A percentile compares a stretch with the other conserved stretches of the same genome.
phyloP scores from a whole-genome alignment of 2,888 invertebrate genomes.

The Fissipunctia ypsillon region DNA sequence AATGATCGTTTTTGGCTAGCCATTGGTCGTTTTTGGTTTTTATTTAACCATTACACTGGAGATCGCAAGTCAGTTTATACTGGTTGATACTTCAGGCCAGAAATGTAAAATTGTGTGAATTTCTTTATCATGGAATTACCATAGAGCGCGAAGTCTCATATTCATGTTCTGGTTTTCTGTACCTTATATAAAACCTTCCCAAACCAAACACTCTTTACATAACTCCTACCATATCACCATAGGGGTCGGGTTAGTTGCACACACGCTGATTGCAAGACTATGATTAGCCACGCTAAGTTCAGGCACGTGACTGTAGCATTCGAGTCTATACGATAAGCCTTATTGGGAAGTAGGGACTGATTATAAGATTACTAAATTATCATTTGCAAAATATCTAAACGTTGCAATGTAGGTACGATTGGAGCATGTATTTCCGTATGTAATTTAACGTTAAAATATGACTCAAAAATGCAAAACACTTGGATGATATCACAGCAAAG shows the following conservation, averaged over 20 bases:
- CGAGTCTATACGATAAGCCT: constrained; percentile 41
- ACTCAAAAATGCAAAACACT: background rate
- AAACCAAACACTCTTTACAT: constrained; percentile 17
- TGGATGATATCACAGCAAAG: background rate
- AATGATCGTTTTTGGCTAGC: background rate
- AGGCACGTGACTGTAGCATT: constrained; percentile 48
- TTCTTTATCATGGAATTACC: background rate
- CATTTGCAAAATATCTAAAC: constrained; percentile 33
- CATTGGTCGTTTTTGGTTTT: too few relatives aligned
- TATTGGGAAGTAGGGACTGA: constrained; percentile 46
- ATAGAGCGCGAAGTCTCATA: background rate
- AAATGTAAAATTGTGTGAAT: background rate
- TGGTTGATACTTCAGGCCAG: background rate
- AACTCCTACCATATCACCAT: constrained; percentile 12
- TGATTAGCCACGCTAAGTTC: constrained; percentile 47
- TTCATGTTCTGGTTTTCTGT: background rate
- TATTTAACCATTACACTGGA: too few relatives aligned
- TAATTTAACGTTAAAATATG: background rate
- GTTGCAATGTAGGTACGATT: background rate
- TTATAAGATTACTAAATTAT: constrained; percentile 50
- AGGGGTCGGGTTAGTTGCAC: constrained; percentile 32
- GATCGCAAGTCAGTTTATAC: too few relatives aligned
- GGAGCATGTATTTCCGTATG: constrained; percentile 14
- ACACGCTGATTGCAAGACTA: constrained; percentile 37
- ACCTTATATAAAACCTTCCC: background rate